Evolutionary conservation across 2,113 vertebrate species (phyloP).

Genomic region (Proterorhinus semilunaris): DNA sequence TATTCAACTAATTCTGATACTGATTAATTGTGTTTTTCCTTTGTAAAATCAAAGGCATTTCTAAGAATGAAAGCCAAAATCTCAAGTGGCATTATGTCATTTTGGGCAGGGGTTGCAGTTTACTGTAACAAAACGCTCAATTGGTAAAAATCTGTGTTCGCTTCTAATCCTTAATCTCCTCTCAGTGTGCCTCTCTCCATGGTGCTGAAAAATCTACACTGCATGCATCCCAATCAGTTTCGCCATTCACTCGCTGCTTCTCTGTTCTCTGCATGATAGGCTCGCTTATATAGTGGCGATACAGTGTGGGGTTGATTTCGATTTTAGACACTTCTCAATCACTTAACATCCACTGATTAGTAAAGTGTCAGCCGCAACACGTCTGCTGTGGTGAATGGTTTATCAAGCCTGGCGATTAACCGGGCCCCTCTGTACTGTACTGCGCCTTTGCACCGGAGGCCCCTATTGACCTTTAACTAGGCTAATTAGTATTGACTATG

Average conservation of each 20-base stretch:
- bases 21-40: background rate
- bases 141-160: constrained; percentile 3
- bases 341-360: constrained; percentile 7
- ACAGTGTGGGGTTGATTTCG: constrained; percentile 8
- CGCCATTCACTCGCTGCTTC: constrained; percentile 7
- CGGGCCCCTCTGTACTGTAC: constrained; percentile 53
- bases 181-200: constrained; percentile 31
- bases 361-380: constrained; percentile 11
- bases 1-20: background rate
- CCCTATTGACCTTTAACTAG: constrained; percentile 67
- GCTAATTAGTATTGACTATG: constrained; percentile 77
- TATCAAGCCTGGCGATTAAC: constrained; percentile 3
- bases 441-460: constrained; percentile 47
- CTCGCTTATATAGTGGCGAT: constrained; percentile 5
- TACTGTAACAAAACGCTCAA: background rate
- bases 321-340: constrained; percentile 17
- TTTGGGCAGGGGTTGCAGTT: constrained; percentile 6
- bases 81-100: constrained; percentile 2
- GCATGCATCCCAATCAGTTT: constrained; percentile 17
- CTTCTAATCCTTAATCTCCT: constrained; percentile 20
- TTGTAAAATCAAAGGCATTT: background rate
- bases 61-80: background rate
- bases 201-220: constrained; percentile 36
- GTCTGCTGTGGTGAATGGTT: background rate
- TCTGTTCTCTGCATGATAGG: constrained; percentile 15